Base-by-base conservation (phyloP, 2,888 invertebrate species). In the Aphidoletes aphidimyza region DNA sequence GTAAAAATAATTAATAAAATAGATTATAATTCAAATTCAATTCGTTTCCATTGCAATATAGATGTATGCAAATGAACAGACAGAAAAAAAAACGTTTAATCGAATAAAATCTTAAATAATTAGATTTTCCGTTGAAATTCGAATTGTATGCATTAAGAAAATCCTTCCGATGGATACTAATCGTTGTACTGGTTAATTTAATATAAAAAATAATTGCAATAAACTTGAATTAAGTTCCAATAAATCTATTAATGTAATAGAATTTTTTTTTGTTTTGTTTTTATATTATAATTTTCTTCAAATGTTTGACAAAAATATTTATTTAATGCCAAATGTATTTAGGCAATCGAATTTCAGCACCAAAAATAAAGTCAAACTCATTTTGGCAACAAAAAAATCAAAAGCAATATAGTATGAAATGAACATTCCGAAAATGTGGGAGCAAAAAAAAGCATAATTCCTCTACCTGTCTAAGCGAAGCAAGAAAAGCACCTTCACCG, bases 161-260 rank as follows among this genome's bases (percentile, higher is more conserved):
- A 30, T 69, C 69, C 69, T 3, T 30, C 30, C 69, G 42, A 42
- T n/a, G n/a, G n/a, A n/a, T n/a, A 42, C 14, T 6, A 30, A 30
- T 30, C 69, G 30, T 69, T 69, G 69, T 26, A 69, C 69, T 69
- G 30, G 17, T n/a, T n/a, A n/a, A n/a, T 69, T 81, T 37, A 81
- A 37, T 81, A 81, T 81, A 81, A 81, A 81, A n/a, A 81, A 81
- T 81, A 81, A 37, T 81, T 81, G 81, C n/a, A n/a, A 22, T 37
- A n/a, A 81, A 37, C 37, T 81, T 36, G 81, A 81, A 81, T 81
- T 19, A 81, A 81, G 34, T 81, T 81, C 22, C 5, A n/a, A 37
- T 81, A 37, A n/a, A 81, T 81, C 81, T 81, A 81, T 81, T 81
- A 81, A 81, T 81, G 37, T 81, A 81, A 81, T 81, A 81, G 81